phyloP scores from a whole-genome alignment of 2,888 invertebrate genomes.

The Cantharis lateralis region DNA sequence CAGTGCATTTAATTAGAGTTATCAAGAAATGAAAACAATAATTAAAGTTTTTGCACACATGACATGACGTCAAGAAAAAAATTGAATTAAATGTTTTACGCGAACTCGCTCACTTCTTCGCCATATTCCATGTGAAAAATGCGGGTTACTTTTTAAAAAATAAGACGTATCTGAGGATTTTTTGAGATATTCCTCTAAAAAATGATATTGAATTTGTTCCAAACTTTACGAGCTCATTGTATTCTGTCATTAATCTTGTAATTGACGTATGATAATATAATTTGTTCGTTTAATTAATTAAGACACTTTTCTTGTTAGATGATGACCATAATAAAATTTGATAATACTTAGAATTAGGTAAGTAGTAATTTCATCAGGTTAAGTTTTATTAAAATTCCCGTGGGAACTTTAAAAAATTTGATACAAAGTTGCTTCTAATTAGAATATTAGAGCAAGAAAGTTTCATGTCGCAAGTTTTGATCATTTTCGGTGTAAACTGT shows the following conservation, averaged over 20 bases:
- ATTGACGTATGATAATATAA: not conserved
- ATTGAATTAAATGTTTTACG: too few species aligned
- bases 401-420: not conserved
- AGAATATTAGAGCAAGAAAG: not conserved
- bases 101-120: too few species aligned
- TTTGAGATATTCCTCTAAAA: too few species aligned
- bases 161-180: too few species aligned
- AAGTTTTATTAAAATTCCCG: not conserved
- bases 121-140: too few species aligned
- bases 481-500: not conserved
- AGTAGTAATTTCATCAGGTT: not conserved
- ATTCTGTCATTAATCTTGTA: not conserved
- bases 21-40: too few species aligned
- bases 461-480: not conserved
- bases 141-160: too few species aligned
- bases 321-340: not conserved
- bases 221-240: too few species aligned
- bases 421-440: not conserved
- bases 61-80: too few species aligned
- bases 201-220: too few species aligned
- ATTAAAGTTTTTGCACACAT: too few species aligned
- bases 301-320: not conserved
- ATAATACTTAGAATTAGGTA: not conserved
- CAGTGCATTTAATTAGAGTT: too few species aligned
- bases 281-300: not conserved